Evolutionary conservation across 2,888 invertebrate genomes (phyloP).

Genomic region (Nomada fucata): DNA sequence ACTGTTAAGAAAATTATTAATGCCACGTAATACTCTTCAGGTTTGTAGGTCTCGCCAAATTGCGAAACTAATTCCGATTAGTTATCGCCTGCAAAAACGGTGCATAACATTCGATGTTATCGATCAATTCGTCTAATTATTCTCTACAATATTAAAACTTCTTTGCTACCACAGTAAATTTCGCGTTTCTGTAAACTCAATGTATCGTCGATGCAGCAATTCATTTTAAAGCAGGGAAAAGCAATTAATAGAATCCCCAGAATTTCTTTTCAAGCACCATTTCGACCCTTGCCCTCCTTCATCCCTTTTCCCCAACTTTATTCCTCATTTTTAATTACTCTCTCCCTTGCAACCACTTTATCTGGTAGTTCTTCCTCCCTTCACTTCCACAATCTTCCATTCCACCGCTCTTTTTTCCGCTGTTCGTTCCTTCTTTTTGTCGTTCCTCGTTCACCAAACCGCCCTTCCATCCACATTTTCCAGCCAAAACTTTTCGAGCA

Average conservation of each 20-base stretch:
- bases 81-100: too few relatives aligned
- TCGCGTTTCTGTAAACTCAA: too few relatives aligned
- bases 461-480: conserved; percentile 41
- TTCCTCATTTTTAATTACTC: conserved; percentile 28
- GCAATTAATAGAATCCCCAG: not conserved
- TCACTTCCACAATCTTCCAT: conserved; percentile 10
- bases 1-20: too few relatives aligned
- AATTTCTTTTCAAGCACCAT: not conserved
- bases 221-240: not conserved
- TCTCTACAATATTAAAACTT: too few relatives aligned
- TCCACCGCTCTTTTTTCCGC: not conserved
- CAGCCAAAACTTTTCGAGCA: conserved; percentile 39
- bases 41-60: too few relatives aligned
- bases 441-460: conserved; percentile 19
- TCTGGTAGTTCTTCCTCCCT: not conserved
- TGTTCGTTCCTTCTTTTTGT: not conserved
- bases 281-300: not conserved
- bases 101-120: too few relatives aligned
- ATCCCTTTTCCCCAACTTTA: not conserved
- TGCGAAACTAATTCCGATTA: too few relatives aligned
- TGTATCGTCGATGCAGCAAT: not conserved
- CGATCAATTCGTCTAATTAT: too few relatives aligned
- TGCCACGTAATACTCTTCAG: too few relatives aligned
- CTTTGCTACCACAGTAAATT: too few relatives aligned
- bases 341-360: conserved; percentile 26